Base-by-base conservation (phyloP, 2,888 invertebrate species). In the Eretmocerus hayati region DNA sequence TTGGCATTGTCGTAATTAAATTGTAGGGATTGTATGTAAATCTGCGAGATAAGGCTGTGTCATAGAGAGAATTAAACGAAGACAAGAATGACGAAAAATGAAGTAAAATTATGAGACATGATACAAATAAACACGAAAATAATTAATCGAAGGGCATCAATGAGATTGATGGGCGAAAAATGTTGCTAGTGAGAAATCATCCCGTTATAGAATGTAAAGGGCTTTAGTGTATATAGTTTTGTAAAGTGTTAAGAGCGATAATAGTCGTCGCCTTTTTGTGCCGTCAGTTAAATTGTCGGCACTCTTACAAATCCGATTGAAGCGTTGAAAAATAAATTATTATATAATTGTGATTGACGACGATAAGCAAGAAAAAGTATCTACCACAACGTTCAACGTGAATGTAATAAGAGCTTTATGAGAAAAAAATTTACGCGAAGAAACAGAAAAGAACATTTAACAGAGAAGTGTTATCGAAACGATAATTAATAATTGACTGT, bases 181-280 rank as follows among this genome's bases (percentile, higher is more conserved):
- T 61, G 59, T 60, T 62, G 58, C 56, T 64, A 62, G 59, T 57
- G 59, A 61, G 56, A 56, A 49, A 50, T 56, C 56, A 59, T 53
- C 59, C 53, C 55, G 59, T 65, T 62, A 56, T 62, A 65, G 63
- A 59, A 49, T 55, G 59, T 59, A 63, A 67, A 63, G 59, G 62
- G 67, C 66, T 69, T 69, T 67, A 68, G 67, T 69, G 70, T 69
- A 70, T 62, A 70, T 70, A 70, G 69, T 70, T 70, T 69, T 70
- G 63, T 68, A 68, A 69, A 69, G 65, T 69, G 67, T 68, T 65
- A 65, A 58, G 64, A 66, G 58, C 53, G 53, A 59, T 58, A 58
- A 56, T 57, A 56, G 37, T 49, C 53, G 57, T 57, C 54, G 53
- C 56, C 53, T 54, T 58, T 49, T 49, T 58, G 56, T 56, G 58